Evolutionary conservation across 2,888 invertebrate genomes (phyloP), one percentile per base, ranked within the genome.

Genomic region (Erebia epiphron): DNA sequence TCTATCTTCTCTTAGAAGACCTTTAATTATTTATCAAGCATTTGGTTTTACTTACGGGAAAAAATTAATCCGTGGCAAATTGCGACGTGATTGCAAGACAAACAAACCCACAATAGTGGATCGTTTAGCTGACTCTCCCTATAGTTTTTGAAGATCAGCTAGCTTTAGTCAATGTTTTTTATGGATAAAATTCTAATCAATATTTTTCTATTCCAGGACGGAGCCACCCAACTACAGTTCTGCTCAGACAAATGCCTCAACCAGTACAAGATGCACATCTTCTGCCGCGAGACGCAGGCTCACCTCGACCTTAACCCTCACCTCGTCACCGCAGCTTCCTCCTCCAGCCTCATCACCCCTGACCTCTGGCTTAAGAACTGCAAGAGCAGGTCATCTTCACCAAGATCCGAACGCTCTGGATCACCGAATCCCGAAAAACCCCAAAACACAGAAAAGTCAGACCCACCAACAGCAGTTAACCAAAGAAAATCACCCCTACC

Each of bases 211-310:
- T 90, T 91, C 43, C 95, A 98, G 94, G 98, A 98, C 82, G 98
- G 98, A 60, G 97, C 98, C 76, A 96, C 97, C 26, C 98, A 98
- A 82, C 94, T 98, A 61, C 98, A 98, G 89, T 98, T 98, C 87
- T 97, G 95, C 88, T 98, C 98, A 62, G 98, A 98, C 87, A 98
- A 98, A 94, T 98, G 98, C 83, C 94, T 98, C 77, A 98, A 98
- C 85, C 98, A 98, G 88, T 98, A 98, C 94, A 98, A 98, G 93
- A 98, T 98, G 98, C 98, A 98, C 87, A 98, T 98, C 76, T 98
- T 98, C 91, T 98, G 98, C 90, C 96, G 97, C 66, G 98, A 98
- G 91, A 98, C 98, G 7, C 97, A 98, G 85, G 98, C 98, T 9
- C 98, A 98, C 85, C 94, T 98, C 71, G 97, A 98, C 84, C 95